Evolutionary conservation across 2,113 vertebrate genomes (phyloP).

Genomic region (Spermophilus dauricus): DNA sequence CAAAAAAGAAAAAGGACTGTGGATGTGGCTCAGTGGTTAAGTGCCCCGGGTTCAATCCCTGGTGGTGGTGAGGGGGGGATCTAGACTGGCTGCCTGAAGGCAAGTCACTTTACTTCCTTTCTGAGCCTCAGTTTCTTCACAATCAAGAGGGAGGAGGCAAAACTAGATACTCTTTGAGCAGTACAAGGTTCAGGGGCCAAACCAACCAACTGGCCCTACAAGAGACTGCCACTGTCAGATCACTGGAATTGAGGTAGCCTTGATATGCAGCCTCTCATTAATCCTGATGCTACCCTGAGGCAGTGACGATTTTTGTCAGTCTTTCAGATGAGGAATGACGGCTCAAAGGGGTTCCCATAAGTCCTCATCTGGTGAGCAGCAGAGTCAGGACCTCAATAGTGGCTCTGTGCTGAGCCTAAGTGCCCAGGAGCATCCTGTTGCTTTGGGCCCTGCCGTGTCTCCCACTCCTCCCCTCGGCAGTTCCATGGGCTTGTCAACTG

Average conservation of each 20-base stretch:
- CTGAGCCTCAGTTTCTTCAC: conserved; percentile 41
- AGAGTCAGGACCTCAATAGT: neutral
- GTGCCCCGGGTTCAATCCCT: no score
- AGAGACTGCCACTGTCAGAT: neutral
- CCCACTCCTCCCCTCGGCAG: neutral
- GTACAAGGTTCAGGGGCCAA: neutral
- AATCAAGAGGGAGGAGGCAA: neutral
- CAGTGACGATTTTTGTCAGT: neutral
- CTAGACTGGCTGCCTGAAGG: neutral
- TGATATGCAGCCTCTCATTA: neutral
- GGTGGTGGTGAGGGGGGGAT: no score
- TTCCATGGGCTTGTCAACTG: no score
- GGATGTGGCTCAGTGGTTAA: no score
- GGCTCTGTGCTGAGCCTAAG: neutral
- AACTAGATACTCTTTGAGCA: neutral
- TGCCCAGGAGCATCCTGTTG: neutral
- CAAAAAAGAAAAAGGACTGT: no score
- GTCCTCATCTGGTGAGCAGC: neutral
- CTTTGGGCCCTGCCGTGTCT: neutral
- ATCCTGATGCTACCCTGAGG: neutral
- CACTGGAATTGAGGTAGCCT: neutral
- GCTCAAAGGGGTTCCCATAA: neutral
- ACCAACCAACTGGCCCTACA: neutral
- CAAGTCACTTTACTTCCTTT: neutral
- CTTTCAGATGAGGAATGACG: neutral